These are phyloP conservation scores for Sardinella longiceps DNA, from an alignment of 2,797 vertebrate species.

Conservation along the genomic window DNA sequence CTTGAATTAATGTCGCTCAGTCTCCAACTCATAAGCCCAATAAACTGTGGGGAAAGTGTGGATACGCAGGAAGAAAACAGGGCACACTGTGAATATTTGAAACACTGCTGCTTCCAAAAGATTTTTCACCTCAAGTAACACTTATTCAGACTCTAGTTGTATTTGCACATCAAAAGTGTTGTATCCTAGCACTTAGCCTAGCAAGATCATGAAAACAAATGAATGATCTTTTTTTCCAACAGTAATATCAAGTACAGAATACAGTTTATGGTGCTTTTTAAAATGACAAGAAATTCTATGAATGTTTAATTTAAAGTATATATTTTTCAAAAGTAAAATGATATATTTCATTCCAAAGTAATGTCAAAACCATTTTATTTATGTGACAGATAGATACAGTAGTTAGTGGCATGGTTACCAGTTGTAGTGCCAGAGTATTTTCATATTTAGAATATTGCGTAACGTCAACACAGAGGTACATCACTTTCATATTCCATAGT, in stretches of 20 bases:
- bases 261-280: no score
- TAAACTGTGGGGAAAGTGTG: slow-evolving; percentile 30
- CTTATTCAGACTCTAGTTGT: neutral
- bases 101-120: neutral
- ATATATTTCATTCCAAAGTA: no score
- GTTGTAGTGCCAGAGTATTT: neutral
- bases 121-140: neutral
- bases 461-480: neutral
- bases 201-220: neutral
- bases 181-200: neutral
- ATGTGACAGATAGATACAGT: no score
- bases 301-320: no score
- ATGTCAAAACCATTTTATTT: no score
- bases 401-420: neutral
- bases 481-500: neutral
- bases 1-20: slow-evolving; percentile 56
- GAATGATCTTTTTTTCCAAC: no score
- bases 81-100: neutral
- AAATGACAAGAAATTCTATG: no score
- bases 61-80: neutral
- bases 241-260: no score
- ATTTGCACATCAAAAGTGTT: neutral
- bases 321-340: no score
- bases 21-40: slow-evolving; percentile 36
- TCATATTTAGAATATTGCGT: neutral